phyloP scores from a whole-genome alignment of 2,113 vertebrate species.

The Entosphenus tridentatus region DNA sequence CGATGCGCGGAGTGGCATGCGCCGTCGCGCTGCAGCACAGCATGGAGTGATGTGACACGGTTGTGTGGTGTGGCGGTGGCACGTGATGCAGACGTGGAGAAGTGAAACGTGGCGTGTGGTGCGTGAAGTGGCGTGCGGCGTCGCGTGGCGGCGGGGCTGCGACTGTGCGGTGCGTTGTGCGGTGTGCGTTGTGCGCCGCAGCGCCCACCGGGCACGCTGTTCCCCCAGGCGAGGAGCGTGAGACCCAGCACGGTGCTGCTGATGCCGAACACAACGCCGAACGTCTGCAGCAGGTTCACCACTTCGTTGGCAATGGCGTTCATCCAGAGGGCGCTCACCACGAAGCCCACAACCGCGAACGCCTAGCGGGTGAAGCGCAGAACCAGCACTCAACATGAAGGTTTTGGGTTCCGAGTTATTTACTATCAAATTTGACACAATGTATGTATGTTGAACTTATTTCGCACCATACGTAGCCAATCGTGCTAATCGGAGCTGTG shows the following conservation, averaged over 20 bases:
- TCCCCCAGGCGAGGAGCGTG: slow-evolving; percentile 86
- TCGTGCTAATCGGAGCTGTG: too few species aligned
- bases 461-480: too few species aligned
- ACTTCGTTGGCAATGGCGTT: slow-evolving; percentile 51
- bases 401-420: too few species aligned
- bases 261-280: slow-evolving; percentile 54
- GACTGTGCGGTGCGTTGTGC: too few species aligned
- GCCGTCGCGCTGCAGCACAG: too few species aligned
- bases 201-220: slow-evolving; percentile 55
- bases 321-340: slow-evolving; percentile 72
- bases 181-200: neutral
- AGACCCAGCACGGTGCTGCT: slow-evolving; percentile 85
- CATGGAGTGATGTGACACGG: too few species aligned
- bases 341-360: slow-evolving; percentile 65
- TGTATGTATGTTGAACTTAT: neutral
- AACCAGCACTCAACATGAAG: too few species aligned
- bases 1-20: too few species aligned
- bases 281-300: slow-evolving; percentile 54
- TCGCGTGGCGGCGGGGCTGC: too few species aligned
- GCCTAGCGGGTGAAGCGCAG: slow-evolving; percentile 20
- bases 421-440: neutral
- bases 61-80: too few species aligned
- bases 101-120: neutral
- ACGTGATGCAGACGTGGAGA: too few species aligned
- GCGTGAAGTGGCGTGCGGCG: neutral